These are phyloP conservation scores for Molorchus minor DNA, from an alignment of 2,888 invertebrate genomes.

Conservation along the genomic window DNA sequence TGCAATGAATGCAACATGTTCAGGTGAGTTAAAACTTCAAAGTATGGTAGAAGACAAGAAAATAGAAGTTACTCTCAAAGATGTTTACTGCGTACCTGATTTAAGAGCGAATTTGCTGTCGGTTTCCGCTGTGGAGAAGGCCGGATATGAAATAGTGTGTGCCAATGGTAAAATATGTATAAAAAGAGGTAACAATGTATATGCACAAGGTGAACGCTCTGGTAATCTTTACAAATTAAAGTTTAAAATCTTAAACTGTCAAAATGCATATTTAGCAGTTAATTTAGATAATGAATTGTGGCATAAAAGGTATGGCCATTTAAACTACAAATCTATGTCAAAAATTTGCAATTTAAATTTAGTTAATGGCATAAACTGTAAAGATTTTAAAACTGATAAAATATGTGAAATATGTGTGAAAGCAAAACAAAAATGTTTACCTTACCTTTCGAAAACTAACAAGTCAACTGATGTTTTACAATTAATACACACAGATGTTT, in stretches of 20 bases:
- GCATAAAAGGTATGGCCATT: slow-evolving; percentile 1
- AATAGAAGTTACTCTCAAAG: slow-evolving; percentile 25
- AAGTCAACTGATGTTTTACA: neutral
- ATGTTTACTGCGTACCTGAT: slow-evolving; percentile 24
- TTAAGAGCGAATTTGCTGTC: slow-evolving; percentile 26
- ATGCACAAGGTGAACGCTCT: slow-evolving; percentile 6
- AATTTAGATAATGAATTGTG: neutral
- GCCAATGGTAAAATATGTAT: slow-evolving; percentile 22
- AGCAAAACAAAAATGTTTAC: slow-evolving; percentile 8
- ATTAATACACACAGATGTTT: slow-evolving; percentile 19
- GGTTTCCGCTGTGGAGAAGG: slow-evolving; percentile 13
- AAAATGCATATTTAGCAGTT: slow-evolving; percentile 2
- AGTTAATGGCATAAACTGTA: slow-evolving; percentile 9
- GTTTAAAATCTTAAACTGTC: neutral
- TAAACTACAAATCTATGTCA: neutral
- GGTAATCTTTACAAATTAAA: slow-evolving; percentile 6
- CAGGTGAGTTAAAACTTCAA: slow-evolving; percentile 25
- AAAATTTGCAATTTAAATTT: neutral
- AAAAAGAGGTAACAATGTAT: slow-evolving; percentile 15
- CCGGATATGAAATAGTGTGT: slow-evolving; percentile 19
- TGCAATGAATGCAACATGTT: slow-evolving; percentile 28
- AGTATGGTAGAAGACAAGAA: slow-evolving; percentile 18
- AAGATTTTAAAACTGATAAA: slow-evolving; percentile 6
- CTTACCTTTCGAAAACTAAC: neutral
- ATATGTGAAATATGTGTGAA: slow-evolving; percentile 16